Percentiles rank a stretch among this genome's conserved stretches.
Evolutionary conservation across 2,113 vertebrate genomes (phyloP).

Genomic region (Calidris pugnax): DNA sequence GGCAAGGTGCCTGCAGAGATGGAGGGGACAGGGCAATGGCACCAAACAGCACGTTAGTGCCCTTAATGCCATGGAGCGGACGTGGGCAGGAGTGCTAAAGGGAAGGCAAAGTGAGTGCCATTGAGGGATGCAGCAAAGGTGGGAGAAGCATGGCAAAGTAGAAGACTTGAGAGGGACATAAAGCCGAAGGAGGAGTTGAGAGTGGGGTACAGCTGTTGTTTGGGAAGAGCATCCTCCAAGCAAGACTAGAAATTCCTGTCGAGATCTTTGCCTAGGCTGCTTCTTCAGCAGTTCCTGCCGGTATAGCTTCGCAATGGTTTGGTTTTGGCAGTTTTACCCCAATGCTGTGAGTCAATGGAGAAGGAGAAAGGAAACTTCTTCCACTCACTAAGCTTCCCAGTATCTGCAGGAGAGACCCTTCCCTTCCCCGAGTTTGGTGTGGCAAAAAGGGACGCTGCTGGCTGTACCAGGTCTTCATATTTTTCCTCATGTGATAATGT

Average conservation of each 20-base stretch:
- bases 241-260: not conserved
- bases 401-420: not conserved
- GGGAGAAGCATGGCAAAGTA: not conserved
- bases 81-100: not conserved
- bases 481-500: rapidly evolving
- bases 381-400: not conserved
- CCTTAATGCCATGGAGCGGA: not conserved
- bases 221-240: not conserved
- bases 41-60: not conserved
- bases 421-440: not conserved
- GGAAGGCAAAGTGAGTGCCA: not conserved
- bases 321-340: not conserved
- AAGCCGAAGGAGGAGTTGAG: not conserved
- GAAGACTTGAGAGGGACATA: not conserved
- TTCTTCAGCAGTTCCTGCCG: not conserved
- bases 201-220: not conserved
- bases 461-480: not conserved
- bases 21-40: not conserved
- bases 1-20: not conserved
- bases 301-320: not conserved
- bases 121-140: not conserved
- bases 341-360: not conserved
- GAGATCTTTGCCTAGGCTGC: not conserved
- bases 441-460: not conserved
- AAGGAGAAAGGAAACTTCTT: not conserved